Evolutionary conservation across 2,888 invertebrate genomes (phyloP).

Genomic region (Cephus rjabovi): DNA sequence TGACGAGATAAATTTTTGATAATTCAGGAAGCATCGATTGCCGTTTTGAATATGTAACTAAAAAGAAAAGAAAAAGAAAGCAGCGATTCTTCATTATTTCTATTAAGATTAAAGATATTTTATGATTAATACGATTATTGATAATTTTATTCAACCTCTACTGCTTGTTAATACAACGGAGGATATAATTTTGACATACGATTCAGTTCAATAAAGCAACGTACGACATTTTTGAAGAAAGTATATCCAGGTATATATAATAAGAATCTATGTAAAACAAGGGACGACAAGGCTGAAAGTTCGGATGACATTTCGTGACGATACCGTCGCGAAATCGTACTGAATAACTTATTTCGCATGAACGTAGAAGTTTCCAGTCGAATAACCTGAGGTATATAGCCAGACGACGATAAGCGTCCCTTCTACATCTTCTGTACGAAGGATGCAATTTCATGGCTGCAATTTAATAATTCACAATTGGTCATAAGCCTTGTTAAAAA

Average conservation of each 20-base stretch:
- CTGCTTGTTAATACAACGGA: too few relatives aligned
- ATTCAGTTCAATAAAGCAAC: neutral
- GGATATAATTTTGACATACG: neutral
- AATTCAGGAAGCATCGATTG: neutral
- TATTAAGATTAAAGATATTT: neutral
- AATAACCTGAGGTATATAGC: neutral
- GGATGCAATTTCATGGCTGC: neutral
- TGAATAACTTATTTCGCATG: neutral
- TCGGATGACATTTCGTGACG: neutral
- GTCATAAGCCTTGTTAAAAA: neutral
- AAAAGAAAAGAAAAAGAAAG: too few relatives aligned
- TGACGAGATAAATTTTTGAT: neutral
- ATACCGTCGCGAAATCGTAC: neutral
- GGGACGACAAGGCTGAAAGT: neutral
- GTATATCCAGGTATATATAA: neutral
- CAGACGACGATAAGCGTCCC: neutral
- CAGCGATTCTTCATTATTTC: neutral
- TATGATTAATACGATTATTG: neutral
- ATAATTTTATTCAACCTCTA: neutral
- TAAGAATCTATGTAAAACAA: neutral
- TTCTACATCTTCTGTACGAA: neutral
- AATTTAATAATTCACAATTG: neutral
- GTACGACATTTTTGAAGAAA: neutral
- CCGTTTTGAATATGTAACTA: neutral
- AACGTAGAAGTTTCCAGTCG: neutral